Base-by-base conservation (phyloP, 2,113 vertebrate species). In the Calyptomena viridis region DNA sequence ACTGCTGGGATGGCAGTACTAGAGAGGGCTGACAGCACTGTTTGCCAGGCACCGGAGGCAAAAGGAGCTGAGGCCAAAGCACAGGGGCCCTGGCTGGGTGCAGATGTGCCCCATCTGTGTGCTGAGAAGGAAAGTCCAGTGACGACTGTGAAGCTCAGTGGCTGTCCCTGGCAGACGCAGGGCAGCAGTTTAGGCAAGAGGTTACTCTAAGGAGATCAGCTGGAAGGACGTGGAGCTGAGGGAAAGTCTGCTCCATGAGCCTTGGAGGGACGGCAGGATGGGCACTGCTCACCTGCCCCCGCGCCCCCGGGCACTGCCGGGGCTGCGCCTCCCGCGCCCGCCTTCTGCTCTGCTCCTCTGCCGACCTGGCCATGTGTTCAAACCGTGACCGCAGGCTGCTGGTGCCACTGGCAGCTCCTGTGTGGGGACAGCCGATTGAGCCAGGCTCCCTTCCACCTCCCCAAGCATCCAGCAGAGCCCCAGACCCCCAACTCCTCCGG, bases 321-420 rank as follows among this genome's bases (percentile, higher is more conserved):
- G 98, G 98, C 67, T 97, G 97, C 89, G 99, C 98, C 81, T 98
- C 98, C 81, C 99, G 98, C 1, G 95, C 98, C 92, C 60, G 97
- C 95, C 97, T 98, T 71, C 59, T 97, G 94, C 98, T 98, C 81
- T 99, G 98, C 27, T 99, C 98, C 3, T 98, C 98, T 0, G 98
- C 98, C 4, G 97, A 95, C 91, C 97, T 98, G 22, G 99, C 99
- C 98, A 99, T 98, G 95, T 95, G 98, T 79, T 99, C 99, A 91
- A 99, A 99, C 6, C 96, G 98, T 3, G 98, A 98, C 92, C 98
- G 98, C 78, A 99, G 97, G 49, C 98, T 99, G 50, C 98, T 98
- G 20, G 99, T 98, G 35, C 98, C 98, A 64, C 97, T 96, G 53
- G 97, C 96, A 58, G 87, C 98, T 96, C 63, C 91, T 84, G 68